Base-by-base conservation (phyloP, 2,888 invertebrate genomes). In the Callinectes sapidus region DNA sequence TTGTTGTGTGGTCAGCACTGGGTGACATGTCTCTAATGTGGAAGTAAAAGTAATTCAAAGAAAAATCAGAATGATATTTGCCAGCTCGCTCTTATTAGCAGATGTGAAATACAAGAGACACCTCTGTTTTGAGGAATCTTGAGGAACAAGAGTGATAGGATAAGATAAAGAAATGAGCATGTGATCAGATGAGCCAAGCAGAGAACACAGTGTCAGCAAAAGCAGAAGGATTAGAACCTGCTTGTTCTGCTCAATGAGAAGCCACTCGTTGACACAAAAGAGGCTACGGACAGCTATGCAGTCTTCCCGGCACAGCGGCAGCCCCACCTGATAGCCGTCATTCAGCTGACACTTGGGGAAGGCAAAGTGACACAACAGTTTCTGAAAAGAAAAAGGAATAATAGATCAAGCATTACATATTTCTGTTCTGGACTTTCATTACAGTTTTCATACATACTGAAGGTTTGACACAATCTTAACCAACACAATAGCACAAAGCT, bases 241-340 rank as follows among this genome's bases (percentile, higher is more conserved):
- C 95, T 98, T 98, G 95, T 98, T 98, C 95, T 98, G 98, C 96
- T 98, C 98, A 92, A 99, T 97, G 92, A 98, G 96, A 42, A 98
- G 97, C 99, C 99, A 99, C 95, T 98, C 98, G 95, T 97, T 98
- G 96, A 98, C 98, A 96, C 99, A 99, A 96, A 98, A 98, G 95
- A 98, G 97, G 95, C 98, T 97, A 95, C 97, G 97, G 48, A 98
- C 98, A 91, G 99, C 99, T 95, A 98, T 97, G 95, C 99, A 99
- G 95, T 99, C 98, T 96, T 99, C 99, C 95, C 98, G 98, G 96
- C 98, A 98, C 8, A 98, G 96, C 6, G 98, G 98, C 93, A 98
- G 96, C 90, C 97, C 97, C 94, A 97, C 96, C 5, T 97, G 97
- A 94, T 95, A 96, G 90, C 97, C 97, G 92, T 95, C 95, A 95